Percentiles rank a stretch among this genome's conserved stretches.
Conservation (phyloP, 2,797 vertebrate genomes). For the Onychomys leucogaster region DNA sequence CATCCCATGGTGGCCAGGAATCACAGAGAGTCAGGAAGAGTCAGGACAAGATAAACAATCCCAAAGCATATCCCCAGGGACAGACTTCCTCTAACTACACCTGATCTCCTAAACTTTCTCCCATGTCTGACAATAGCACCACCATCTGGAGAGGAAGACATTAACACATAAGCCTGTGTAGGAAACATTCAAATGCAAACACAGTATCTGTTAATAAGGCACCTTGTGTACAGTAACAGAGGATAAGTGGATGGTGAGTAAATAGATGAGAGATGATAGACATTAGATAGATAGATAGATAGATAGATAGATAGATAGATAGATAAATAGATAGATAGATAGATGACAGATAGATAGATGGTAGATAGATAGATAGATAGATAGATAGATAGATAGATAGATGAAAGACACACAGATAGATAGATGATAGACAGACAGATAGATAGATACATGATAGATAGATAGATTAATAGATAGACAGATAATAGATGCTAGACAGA, state of each 20-base stretch:
- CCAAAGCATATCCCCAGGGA: not conserved
- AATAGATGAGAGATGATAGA: not conserved
- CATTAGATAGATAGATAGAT: not conserved
- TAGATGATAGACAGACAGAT: not conserved
- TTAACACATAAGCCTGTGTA: not conserved
- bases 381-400: not conserved
- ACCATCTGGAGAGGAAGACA: not conserved
- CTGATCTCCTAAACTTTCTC: not conserved
- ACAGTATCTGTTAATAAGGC: not conserved
- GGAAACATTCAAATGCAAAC: not conserved
- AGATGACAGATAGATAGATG: not conserved
- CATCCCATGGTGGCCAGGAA: not conserved
- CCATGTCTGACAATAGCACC: not conserved
- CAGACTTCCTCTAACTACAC: not conserved
- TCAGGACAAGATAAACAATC: too few species aligned
- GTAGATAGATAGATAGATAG: not conserved
- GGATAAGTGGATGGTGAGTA: not conserved
- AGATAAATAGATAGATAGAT: not conserved
- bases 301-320: not conserved
- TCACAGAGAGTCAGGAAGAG: not conserved
- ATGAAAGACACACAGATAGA: not conserved
- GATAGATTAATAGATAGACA: not conserved
- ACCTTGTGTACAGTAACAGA: not conserved
- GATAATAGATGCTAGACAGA: not conserved
- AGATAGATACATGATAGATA: too few species aligned